Base-by-base conservation (phyloP, 2,113 vertebrate genomes). In the Stegostoma tigrinum region DNA sequence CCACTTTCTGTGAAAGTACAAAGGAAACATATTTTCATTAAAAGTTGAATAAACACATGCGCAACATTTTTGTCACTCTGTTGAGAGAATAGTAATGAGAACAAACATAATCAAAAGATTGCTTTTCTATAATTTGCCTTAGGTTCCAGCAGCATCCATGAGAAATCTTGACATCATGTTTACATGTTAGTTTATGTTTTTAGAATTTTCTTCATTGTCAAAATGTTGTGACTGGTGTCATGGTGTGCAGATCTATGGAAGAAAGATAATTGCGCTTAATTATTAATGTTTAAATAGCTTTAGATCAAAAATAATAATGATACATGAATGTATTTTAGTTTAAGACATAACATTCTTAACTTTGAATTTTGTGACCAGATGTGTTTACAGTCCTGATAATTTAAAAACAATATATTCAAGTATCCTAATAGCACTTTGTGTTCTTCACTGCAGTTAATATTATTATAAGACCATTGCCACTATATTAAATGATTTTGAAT, bases 231-330 rank as follows among this genome's bases (percentile, higher is more conserved):
- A 96, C 94, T 95, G 38, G 1, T 96, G 96, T 52, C 96, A 1
- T 96, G 95, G 24, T 86, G 94, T 95, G 83, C 96, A 96, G 12
- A 93, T 96, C 12, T 95, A 75, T 96, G 96, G 96, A 96, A 97
- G 96, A 95, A 91, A 66, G 15, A 70, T 96, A 97, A 97, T 97
- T 97, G 96, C 75, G 90, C 96, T 75, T 96, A 96, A 97, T 97
- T 97, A 97, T 89, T 96, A 97, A 96, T 97, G 19, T 97, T 96
- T 97, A 96, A 97, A 97, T 97, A 96, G 91, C 72, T 96, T 42
- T 95, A 95, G 96, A 89, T 97, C 95, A 97, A 78, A 96, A 97
- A 64, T 34, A 97, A 96, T 96, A 96, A 97, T 95, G n/a, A 95
- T 94, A 42, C 0, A 52, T 72, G 42, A 95, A 72, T 95, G 30